A percentile compares a stretch with the other conserved stretches of the same genome.
Conservation (phyloP, 2,113 vertebrate genomes). For the Himantopus leucocephalus region DNA sequence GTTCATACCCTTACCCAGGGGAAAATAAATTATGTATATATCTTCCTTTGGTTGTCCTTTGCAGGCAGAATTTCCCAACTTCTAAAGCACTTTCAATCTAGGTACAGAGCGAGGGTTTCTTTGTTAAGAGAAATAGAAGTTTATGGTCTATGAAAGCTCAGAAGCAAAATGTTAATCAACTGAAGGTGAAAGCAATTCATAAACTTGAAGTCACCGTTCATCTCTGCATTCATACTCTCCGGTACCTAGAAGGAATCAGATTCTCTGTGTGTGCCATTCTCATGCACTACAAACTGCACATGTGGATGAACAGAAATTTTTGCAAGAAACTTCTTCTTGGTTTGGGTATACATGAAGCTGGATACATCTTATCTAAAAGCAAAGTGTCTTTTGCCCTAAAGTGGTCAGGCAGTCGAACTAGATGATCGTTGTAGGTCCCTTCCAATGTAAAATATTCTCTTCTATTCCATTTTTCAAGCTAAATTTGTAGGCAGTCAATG, state of each 20-base stretch:
- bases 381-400: neutral
- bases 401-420: accelerated
- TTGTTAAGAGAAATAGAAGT: neutral
- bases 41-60: neutral
- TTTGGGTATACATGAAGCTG: neutral
- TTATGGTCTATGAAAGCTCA: neutral
- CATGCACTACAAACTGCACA: neutral
- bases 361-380: neutral
- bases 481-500: neutral
- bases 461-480: neutral
- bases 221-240: neutral
- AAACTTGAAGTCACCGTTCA: neutral
- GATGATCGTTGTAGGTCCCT: accelerated
- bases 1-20: conserved; percentile 8
- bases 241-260: neutral
- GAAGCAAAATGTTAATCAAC: neutral
- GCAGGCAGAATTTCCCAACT: neutral
- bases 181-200: neutral
- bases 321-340: neutral
- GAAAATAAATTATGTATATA: conserved; percentile 43
- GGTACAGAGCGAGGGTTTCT: neutral
- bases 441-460: neutral
- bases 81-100: neutral
- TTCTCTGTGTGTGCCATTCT: neutral
- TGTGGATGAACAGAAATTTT: neutral